These are phyloP conservation scores for Thelaira solivaga DNA, from an alignment of 2,888 invertebrate species.

Conservation along the genomic window DNA sequence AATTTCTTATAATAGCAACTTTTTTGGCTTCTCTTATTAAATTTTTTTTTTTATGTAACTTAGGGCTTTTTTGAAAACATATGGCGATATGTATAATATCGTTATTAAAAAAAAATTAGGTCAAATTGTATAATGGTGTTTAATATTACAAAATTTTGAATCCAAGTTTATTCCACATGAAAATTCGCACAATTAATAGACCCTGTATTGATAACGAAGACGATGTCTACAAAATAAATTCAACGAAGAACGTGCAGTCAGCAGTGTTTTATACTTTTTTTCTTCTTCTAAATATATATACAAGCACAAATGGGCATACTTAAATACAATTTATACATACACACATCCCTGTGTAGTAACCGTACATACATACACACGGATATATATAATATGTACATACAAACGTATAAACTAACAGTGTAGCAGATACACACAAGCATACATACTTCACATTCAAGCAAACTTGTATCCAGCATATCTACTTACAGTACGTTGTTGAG, in stretches of 20 bases:
- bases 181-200: constrained; percentile 38
- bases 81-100: too few relatives aligned
- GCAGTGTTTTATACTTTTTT: constrained; percentile 29
- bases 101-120: constrained; percentile 6
- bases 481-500: constrained; percentile 57
- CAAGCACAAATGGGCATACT: constrained; percentile 14
- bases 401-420: constrained; percentile 1
- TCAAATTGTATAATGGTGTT: constrained; percentile 18
- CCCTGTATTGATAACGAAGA: constrained; percentile 60
- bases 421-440: constrained; percentile 4
- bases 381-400: not conserved
- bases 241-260: constrained; percentile 63
- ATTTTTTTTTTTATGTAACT: too few relatives aligned
- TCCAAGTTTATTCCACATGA: not conserved
- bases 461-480: constrained; percentile 57
- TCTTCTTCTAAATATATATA: too few relatives aligned
- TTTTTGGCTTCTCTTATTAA: too few relatives aligned
- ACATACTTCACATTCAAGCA: constrained; percentile 41
- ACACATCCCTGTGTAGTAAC: constrained; percentile 10
- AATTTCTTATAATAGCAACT: too few relatives aligned
- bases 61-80: too few relatives aligned
- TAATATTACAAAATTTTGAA: constrained; percentile 14
- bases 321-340: constrained; percentile 21
- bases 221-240: constrained; percentile 59
- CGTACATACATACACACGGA: constrained; percentile 11